Conservation (phyloP, 1,140 invertebrate genomes). For the Scaptomyza montana region DNA sequence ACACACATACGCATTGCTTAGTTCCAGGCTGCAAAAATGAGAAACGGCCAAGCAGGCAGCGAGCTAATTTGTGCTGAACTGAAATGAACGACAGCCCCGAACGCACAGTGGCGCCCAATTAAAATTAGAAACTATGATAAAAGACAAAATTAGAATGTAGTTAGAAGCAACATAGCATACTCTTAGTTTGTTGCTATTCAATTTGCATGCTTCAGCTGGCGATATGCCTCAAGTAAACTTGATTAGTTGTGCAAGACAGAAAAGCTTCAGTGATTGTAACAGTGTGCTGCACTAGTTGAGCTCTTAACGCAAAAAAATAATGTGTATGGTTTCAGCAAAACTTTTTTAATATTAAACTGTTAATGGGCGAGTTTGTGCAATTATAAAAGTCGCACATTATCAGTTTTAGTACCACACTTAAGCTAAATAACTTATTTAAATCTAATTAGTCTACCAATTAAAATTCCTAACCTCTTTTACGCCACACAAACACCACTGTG, state of each 20-base stretch:
- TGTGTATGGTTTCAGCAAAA: too few relatives aligned
- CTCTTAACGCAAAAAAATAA: not conserved
- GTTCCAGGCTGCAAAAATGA: constrained; percentile 37
- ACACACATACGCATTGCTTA: not conserved
- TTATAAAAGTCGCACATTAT: too few relatives aligned
- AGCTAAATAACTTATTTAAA: too few relatives aligned
- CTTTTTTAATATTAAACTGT: too few relatives aligned
- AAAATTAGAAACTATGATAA: constrained; percentile 4
- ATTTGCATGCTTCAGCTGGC: constrained; percentile 12
- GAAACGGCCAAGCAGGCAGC: constrained; percentile 47
- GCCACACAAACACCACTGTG: constrained; percentile 14
- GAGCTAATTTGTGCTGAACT: constrained; percentile 63
- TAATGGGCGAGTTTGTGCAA: too few relatives aligned
- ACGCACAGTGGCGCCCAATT: constrained; percentile 41
- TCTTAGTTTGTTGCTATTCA: constrained; percentile 1
- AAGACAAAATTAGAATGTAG: not conserved
- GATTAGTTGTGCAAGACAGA: not conserved
- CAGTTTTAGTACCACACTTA: too few relatives aligned
- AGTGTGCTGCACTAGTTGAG: not conserved
- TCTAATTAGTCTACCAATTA: too few relatives aligned
- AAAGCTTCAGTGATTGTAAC: not conserved
- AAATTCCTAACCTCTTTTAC: too few relatives aligned
- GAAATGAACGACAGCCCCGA: constrained; percentile 44
- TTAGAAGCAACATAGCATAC: not conserved
- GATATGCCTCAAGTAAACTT: constrained; percentile 10